Evolutionary conservation across 1,140 invertebrate genomes (phyloP), one percentile per base, ranked within the genome.

Genomic region (Rhagoletis pomonella): DNA sequence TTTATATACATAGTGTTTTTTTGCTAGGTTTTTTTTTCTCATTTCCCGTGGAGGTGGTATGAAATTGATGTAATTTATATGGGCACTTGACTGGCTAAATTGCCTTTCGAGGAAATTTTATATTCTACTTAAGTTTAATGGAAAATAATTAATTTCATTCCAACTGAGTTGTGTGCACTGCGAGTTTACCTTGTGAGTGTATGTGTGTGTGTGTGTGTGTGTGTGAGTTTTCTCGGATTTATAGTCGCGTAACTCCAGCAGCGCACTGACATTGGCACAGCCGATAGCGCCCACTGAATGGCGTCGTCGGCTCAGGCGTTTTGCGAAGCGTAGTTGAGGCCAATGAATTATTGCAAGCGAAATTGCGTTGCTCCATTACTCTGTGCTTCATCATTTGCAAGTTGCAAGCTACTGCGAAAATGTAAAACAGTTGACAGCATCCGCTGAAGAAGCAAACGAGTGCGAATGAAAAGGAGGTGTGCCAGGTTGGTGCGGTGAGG

Each of bases 61-160:
- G 90, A 92, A 92, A 91, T 92, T 92, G 91, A 92, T 92, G 91
- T 92, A 92, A 92, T 92, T 92, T 92, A 92, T 92, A 92, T 92
- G 91, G 91, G 91, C 91, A 92, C 91, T 92, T 92, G 91, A 92
- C 91, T 92, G 91, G 90, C 90, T 92, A 92, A 92, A 92, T 92
- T 92, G 91, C 91, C 91, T 91, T 91, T 90, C 90, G 89, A 90
- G 87, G 87, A 86, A 88, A 90, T 90, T 92, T 92, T 92, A 90
- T 91, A 90, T 91, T 91, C 90, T 90, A 90, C 91, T 92, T 92
- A 90, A 90, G 90, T 91, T 89, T 92, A 92, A 92, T 92, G 91
- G 91, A 92, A 92, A 92, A 92, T 92, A 92, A 92, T 92, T 92
- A 92, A 92, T 92, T 92, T 92, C 90, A 87, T 90, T 90, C 91